These are phyloP conservation scores for Teleiodes luculella DNA, from an alignment of 2,888 invertebrate species.

Conservation along the genomic window DNA sequence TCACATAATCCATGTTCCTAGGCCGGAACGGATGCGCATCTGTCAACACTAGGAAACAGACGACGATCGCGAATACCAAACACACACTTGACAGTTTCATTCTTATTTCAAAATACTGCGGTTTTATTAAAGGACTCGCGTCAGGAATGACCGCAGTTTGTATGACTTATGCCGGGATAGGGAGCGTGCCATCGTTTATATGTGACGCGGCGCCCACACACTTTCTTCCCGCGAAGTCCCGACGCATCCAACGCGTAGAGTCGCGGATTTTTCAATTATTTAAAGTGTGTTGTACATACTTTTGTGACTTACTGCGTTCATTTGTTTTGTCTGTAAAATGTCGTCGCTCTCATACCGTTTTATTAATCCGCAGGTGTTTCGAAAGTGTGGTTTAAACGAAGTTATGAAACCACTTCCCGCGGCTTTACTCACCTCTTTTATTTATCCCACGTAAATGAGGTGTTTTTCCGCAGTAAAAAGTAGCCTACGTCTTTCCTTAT, in stretches of 20 bases:
- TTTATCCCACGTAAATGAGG: too few species aligned
- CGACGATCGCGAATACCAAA: slow-evolving; percentile 42
- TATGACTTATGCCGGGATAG: slow-evolving; percentile 46
- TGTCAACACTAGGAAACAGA: slow-evolving; percentile 38
- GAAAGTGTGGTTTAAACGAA: neutral
- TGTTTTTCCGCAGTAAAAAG: too few species aligned
- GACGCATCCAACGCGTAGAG: slow-evolving; percentile 2
- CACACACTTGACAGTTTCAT: slow-evolving; percentile 48
- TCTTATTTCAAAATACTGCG: slow-evolving; percentile 22
- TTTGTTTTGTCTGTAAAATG: neutral
- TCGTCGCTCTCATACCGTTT: too few species aligned
- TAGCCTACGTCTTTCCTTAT: too few species aligned
- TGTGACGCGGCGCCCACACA: slow-evolving; percentile 57
- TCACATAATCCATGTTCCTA: slow-evolving; percentile 66
- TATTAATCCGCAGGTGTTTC: neutral
- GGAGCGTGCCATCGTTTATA: slow-evolving; percentile 52
- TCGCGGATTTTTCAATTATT: slow-evolving; percentile 14
- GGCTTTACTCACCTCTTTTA: too few species aligned
- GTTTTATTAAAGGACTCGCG: slow-evolving; percentile 29
- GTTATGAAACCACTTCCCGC: too few species aligned
- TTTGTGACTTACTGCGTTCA: neutral
- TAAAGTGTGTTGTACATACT: slow-evolving; percentile 7
- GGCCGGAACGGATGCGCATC: slow-evolving; percentile 50
- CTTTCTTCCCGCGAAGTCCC: slow-evolving; percentile 45
- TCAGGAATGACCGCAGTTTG: slow-evolving; percentile 34